Evolutionary conservation across 2,797 vertebrate species (phyloP), one percentile per base, ranked within the genome.

Genomic region (Harpagifer antarcticus): DNA sequence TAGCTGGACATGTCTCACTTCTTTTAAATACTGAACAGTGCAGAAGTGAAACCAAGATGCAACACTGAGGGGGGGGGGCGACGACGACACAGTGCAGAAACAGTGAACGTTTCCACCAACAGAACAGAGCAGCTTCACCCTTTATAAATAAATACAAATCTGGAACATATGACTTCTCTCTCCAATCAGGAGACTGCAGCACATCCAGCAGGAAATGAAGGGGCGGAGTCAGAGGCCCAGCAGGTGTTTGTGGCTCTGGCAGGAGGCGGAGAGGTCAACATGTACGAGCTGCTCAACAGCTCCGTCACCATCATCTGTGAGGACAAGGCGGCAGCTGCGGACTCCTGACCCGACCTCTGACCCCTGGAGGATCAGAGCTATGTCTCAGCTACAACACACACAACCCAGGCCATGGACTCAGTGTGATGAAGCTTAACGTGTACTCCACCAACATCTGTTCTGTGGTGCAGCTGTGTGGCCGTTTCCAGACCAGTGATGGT

Each of bases 241-340:
- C 96, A 93, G 85, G 94, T 98, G 82, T 95, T 96, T 17, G 94
- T 97, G 75, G 89, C 89, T 0, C 82, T 98, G 74, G 91, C 94
- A 0, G 92, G 95, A 55, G 85, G 93, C 8, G 91, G 91, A 7
- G 80, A 79, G 16, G 81, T 96, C 78, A 96, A 95, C 14, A 79
- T 96, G 94, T 96, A 96, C 17, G 96, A 96, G 37, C 89, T 97
- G 50, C 92, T 97, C 71, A 95, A 94, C 53, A 96, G 90, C 17
- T 96, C 95, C 0, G 94, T 97, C 71, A 93, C 96, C 23, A 91
- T 97, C 72, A 95, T 97, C 87, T 96, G 95, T 76, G 95, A 95
- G 58, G 94, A 96, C 75, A 92, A 91, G 40, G 84, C 90, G 11
- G 80, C 81, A 86, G 57, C 0, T 33, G n/a, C 70, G 0, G 44